phyloP scores from a whole-genome alignment of 2,888 invertebrate species.

The Torymus aiolomorphi region DNA sequence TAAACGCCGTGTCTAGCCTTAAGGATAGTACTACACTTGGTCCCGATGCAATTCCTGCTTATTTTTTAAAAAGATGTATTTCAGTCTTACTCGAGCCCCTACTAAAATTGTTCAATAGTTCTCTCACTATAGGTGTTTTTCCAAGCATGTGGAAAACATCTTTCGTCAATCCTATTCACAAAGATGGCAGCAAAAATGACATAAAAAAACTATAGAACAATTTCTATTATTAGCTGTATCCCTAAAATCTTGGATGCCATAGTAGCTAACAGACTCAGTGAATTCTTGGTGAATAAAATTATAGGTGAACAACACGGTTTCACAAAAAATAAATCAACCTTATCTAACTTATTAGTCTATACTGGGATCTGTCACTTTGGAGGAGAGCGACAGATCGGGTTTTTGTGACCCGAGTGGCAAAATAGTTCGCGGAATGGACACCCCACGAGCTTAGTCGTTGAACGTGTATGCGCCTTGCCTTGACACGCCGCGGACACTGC shows the following conservation, averaged over 20 bases:
- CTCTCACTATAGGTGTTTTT: background rate
- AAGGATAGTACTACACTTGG: background rate
- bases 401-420: too few species aligned
- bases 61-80: background rate
- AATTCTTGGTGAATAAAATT: background rate
- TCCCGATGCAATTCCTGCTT: background rate
- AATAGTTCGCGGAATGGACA: too few species aligned
- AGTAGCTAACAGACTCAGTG: background rate
- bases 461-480: too few species aligned
- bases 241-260: background rate
- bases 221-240: background rate
- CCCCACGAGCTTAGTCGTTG: too few species aligned
- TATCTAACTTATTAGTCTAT: background rate
- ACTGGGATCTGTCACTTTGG: too few species aligned
- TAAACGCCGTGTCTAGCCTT: background rate
- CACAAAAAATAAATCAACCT: background rate
- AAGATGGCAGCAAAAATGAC: too few species aligned
- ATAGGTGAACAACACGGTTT: background rate
- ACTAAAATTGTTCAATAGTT: background rate
- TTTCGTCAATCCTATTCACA: background rate
- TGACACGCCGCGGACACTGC: too few species aligned
- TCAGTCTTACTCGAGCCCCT: background rate
- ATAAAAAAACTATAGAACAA: background rate
- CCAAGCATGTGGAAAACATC: background rate
- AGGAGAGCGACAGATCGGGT: too few species aligned